A percentile compares a stretch with the other conserved stretches of the same genome.
Conservation (phyloP, 2,797 vertebrate genomes). For the Sciurus carolinensis region DNA sequence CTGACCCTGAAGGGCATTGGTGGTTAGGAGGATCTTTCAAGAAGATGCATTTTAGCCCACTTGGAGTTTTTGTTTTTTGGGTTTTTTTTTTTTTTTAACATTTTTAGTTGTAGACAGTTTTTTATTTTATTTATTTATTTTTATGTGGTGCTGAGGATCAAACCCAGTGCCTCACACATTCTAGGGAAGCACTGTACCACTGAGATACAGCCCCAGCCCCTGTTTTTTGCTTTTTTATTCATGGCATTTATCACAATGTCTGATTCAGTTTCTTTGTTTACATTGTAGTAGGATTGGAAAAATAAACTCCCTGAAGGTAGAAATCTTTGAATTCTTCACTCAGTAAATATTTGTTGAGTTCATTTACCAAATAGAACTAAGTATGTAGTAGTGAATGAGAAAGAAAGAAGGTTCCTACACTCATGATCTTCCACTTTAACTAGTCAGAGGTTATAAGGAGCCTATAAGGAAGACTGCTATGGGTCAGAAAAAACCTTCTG, state of each 20-base stretch:
- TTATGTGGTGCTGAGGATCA: no score
- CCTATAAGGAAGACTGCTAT: background rate
- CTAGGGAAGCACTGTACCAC: no score
- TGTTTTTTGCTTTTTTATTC: background rate
- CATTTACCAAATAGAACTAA: constrained; percentile 22
- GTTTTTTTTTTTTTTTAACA: no score
- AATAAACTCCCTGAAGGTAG: constrained; percentile 12
- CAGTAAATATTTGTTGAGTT: background rate
- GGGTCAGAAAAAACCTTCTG: background rate
- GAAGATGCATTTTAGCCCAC: background rate
- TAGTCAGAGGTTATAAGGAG: background rate
- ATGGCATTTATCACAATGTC: background rate
- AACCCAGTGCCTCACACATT: no score
- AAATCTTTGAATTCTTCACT: constrained; percentile 13
- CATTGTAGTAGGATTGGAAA: background rate
- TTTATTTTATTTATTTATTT: no score
- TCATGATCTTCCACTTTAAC: background rate
- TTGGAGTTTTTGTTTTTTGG: background rate
- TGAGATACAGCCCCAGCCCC: no score
- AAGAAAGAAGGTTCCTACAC: background rate
- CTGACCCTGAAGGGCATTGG: background rate
- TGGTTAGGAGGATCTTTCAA: background rate
- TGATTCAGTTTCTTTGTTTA: background rate
- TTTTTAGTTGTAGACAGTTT: no score
- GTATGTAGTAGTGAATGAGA: background rate